Conservation (phyloP, 2,888 invertebrate genomes). For the Abscondita cerata region DNA sequence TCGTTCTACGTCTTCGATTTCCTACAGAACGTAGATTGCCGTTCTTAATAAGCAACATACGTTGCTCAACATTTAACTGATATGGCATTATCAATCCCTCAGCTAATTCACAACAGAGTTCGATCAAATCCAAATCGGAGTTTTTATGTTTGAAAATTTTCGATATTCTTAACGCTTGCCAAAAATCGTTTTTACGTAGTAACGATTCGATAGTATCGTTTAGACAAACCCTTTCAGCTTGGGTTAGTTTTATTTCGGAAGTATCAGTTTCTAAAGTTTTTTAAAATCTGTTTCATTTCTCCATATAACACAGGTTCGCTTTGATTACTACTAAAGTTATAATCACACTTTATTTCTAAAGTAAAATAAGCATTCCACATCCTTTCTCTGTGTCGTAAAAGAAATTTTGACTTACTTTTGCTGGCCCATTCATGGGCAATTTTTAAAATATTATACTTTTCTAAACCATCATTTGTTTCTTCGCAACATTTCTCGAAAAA, state of each 20-base stretch:
- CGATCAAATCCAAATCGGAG: slow-evolving; percentile 65
- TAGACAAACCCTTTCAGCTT: slow-evolving; percentile 59
- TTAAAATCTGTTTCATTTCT: slow-evolving; percentile 24
- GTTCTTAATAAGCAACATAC: slow-evolving; percentile 61
- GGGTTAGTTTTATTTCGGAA: slow-evolving; percentile 50
- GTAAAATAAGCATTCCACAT: slow-evolving; percentile 51
- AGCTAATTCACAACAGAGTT: slow-evolving; percentile 69
- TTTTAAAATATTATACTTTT: slow-evolving; percentile 62
- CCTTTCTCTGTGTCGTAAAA: slow-evolving; percentile 50
- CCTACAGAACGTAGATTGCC: slow-evolving; percentile 55
- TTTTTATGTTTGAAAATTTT: slow-evolving; percentile 61
- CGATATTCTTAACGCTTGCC: slow-evolving; percentile 67
- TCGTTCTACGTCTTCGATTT: slow-evolving; percentile 55
- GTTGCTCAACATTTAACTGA: slow-evolving; percentile 70
- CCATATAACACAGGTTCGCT: slow-evolving; percentile 14
- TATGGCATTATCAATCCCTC: slow-evolving; percentile 69
- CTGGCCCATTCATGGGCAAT: slow-evolving; percentile 53
- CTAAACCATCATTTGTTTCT: slow-evolving; percentile 57
- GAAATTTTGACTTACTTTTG: slow-evolving; percentile 44
- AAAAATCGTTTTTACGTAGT: slow-evolving; percentile 65
- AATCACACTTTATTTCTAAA: slow-evolving; percentile 27
- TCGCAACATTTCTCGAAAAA: slow-evolving; percentile 68
- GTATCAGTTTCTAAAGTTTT: slow-evolving; percentile 5
- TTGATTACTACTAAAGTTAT: background rate
- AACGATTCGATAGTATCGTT: slow-evolving; percentile 62